Evolutionary conservation across 2,113 vertebrate species (phyloP).

Genomic region (Motacilla tschutschensis): DNA sequence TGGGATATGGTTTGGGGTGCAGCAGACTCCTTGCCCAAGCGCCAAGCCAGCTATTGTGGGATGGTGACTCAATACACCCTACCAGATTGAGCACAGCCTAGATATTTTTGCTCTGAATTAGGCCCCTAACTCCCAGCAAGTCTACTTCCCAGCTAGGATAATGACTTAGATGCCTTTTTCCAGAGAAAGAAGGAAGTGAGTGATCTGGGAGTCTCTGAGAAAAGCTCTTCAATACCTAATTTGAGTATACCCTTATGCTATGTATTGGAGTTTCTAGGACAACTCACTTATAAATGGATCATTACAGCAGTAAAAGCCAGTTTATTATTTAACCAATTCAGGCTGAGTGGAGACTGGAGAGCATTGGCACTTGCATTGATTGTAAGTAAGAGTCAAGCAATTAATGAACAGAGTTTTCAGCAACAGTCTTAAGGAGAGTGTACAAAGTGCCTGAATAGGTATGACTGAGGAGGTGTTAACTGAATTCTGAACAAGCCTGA

Average conservation of each 20-base stretch:
- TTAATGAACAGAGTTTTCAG: constrained; percentile 58
- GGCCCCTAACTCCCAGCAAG: not conserved
- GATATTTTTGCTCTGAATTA: constrained; percentile 5
- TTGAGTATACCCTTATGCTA: not conserved
- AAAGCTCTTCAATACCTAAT: constrained; percentile 37
- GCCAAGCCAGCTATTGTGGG: not conserved
- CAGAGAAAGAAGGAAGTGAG: not conserved
- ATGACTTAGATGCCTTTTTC: constrained; percentile 19
- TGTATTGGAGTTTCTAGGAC: constrained; percentile 51
- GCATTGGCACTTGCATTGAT: constrained; percentile 48
- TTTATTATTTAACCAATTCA: constrained; percentile 61
- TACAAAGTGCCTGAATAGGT: not conserved
- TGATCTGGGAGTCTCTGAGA: constrained; percentile 3
- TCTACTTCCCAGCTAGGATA: not conserved
- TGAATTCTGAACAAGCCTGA: constrained; percentile 1
- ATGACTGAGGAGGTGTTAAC: constrained; percentile 12
- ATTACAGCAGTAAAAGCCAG: constrained; percentile 36
- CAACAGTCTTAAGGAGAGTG: constrained; percentile 2
- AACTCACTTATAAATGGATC: constrained; percentile 49
- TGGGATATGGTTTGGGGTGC: rapidly evolving
- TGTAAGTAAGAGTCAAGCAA: constrained; percentile 49
- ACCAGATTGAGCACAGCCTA: not conserved
- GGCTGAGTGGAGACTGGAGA: constrained; percentile 26
- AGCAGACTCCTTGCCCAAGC: not conserved
- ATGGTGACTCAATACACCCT: not conserved